Percentiles rank a stretch among this genome's conserved stretches.
Evolutionary conservation across 2,888 invertebrate genomes (phyloP).

Genomic region (Philonicus albiceps): DNA sequence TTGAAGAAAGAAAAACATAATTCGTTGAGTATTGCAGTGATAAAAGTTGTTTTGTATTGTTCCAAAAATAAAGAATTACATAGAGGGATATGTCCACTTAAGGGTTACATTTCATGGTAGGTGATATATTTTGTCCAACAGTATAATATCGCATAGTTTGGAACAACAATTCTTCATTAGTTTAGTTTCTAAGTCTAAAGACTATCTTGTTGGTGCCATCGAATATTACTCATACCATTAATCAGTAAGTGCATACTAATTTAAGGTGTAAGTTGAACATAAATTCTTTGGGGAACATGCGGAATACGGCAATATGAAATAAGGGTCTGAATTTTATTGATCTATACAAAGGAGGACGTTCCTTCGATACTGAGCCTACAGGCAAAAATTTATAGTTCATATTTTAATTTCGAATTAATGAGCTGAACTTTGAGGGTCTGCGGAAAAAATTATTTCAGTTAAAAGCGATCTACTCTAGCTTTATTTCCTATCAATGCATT

Average conservation of each 20-base stretch:
- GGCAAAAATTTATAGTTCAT: neutral
- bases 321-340: neutral
- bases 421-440: neutral
- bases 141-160: neutral
- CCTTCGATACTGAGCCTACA: neutral
- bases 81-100: neutral
- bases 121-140: neutral
- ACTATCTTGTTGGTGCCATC: neutral
- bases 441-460: neutral
- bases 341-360: neutral
- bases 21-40: neutral
- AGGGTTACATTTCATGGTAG: neutral
- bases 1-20: neutral
- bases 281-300: neutral
- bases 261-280: neutral
- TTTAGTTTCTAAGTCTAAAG: neutral
- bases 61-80: neutral
- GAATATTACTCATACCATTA: neutral
- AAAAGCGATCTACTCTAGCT: neutral
- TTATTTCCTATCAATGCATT: neutral
- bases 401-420: neutral
- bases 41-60: neutral
- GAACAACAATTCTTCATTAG: neutral
- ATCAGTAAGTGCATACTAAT: neutral
- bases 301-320: neutral